Conservation (phyloP, 1,140 invertebrate species). For the Tetragonula clypearis region DNA sequence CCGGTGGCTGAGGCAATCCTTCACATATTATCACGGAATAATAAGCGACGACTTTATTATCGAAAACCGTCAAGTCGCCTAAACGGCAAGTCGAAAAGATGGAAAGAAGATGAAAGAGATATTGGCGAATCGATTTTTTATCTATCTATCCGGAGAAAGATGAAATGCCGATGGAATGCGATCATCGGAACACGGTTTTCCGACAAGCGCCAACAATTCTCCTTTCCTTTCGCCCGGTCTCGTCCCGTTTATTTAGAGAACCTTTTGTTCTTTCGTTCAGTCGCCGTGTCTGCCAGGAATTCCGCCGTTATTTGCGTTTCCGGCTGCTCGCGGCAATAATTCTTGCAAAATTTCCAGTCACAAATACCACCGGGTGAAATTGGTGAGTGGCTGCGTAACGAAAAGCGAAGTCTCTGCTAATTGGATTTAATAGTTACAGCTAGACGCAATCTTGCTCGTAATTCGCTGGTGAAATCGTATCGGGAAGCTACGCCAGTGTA, state of each 20-base stretch:
- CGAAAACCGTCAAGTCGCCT: constrained; percentile 32
- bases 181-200: neutral
- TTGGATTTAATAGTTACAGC: neutral
- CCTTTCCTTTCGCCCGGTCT: neutral
- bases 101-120: constrained; percentile 6
- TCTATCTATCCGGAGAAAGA: constrained; percentile 16
- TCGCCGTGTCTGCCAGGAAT: neutral
- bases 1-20: neutral
- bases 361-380: neutral
- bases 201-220: neutral
- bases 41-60: constrained; percentile 34
- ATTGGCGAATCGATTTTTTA: constrained; percentile 24
- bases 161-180: constrained; percentile 4
- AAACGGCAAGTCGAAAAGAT: neutral
- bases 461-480: neutral
- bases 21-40: constrained; percentile 16
- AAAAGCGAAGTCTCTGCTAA: neutral
- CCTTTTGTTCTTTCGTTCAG: neutral
- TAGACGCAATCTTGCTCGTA: neutral
- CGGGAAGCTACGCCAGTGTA: constrained; percentile 4
- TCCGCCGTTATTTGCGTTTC: neutral
- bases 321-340: neutral
- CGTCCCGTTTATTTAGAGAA: neutral
- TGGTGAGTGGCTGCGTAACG: neutral
- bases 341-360: neutral